A percentile compares a stretch with the other conserved stretches of the same genome.
phyloP scores from a whole-genome alignment of 2,888 invertebrate species.

The Cerastis leucographa region DNA sequence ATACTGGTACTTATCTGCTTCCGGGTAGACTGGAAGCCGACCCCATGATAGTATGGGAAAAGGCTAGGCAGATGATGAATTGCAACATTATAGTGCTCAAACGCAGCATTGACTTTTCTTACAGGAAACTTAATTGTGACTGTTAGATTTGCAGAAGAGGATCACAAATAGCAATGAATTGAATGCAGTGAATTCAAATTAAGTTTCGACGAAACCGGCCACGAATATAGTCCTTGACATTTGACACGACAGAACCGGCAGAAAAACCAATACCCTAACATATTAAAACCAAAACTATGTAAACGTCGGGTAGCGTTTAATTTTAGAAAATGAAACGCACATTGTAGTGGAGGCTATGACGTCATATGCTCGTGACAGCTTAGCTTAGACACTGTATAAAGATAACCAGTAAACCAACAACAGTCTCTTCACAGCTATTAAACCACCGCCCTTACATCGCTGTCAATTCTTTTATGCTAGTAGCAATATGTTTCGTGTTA shows the following conservation, averaged over 20 bases:
- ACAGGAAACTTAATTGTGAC: neutral
- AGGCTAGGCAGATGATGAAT: no score
- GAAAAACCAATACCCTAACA: slow-evolving; percentile 38
- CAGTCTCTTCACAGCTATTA: neutral
- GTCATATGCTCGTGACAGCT: slow-evolving; percentile 79
- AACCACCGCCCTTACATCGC: neutral
- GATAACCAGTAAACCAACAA: neutral
- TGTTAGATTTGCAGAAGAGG: neutral
- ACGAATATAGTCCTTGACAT: neutral
- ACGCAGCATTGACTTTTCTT: neutral
- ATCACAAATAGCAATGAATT: neutral
- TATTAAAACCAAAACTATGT: slow-evolving; percentile 65
- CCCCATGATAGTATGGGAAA: no score
- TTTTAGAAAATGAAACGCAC: slow-evolving; percentile 71
- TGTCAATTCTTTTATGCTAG: neutral
- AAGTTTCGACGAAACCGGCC: neutral
- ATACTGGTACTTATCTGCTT: no score
- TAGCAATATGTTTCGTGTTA: neutral
- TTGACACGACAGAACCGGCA: slow-evolving; percentile 1
- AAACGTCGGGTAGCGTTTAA: slow-evolving; percentile 58
- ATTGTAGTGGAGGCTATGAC: slow-evolving; percentile 67
- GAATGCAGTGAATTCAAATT: neutral
- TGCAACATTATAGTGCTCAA: neutral
- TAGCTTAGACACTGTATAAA: slow-evolving; percentile 58
- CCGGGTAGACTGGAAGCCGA: no score